phyloP scores from a whole-genome alignment of 2,888 invertebrate species.

The Conus canariensis region DNA sequence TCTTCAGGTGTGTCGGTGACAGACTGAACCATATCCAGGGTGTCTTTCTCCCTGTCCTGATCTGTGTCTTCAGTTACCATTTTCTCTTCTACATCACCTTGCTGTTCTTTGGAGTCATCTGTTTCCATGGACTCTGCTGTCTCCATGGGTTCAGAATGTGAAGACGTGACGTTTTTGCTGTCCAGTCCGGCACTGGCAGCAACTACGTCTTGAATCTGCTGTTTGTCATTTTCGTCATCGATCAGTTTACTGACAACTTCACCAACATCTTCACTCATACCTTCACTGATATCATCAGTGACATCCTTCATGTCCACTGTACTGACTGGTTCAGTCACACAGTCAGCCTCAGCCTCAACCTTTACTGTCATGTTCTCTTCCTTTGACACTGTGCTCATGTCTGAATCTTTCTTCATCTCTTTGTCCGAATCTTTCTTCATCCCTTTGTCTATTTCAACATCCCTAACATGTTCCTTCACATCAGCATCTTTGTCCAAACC shows the following conservation, averaged over 20 bases:
- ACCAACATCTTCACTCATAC: not conserved
- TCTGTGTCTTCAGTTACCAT: not conserved
- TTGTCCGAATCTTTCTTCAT: not conserved
- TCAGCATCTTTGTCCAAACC: not conserved
- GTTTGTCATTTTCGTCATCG: not conserved
- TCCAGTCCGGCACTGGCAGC: not conserved
- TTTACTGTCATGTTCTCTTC: not conserved
- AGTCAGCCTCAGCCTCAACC: not conserved
- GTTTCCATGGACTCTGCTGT: slow-evolving; percentile 23
- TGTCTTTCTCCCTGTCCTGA: not conserved
- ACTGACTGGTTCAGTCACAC: not conserved
- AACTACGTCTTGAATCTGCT: not conserved
- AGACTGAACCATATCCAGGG: too few relatives aligned
- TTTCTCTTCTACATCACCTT: not conserved
- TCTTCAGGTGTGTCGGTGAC: not conserved
- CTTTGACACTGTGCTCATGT: not conserved
- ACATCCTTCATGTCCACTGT: not conserved
- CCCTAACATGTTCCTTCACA: not conserved
- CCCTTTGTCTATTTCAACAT: not conserved
- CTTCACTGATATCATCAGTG: not conserved
- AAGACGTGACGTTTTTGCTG: not conserved
- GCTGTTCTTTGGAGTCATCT: not conserved
- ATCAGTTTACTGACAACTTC: not conserved
- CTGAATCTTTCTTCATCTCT: not conserved
- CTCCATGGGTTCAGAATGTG: slow-evolving; percentile 7